Percentiles rank a stretch among this genome's conserved stretches.
Conservation (phyloP, 2,113 vertebrate genomes). For the Suncus etruscus region DNA sequence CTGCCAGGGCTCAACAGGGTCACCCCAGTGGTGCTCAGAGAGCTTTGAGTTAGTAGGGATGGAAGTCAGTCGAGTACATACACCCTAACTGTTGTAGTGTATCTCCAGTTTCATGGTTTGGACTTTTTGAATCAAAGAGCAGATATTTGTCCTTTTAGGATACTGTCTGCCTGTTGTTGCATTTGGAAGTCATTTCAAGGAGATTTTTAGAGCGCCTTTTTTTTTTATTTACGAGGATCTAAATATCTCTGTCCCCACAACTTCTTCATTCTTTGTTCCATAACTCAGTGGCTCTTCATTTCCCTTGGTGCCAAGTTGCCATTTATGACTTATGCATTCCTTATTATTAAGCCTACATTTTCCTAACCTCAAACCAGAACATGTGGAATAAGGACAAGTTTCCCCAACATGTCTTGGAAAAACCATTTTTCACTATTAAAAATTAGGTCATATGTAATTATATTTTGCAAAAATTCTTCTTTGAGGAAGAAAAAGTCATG, state of each 20-base stretch:
- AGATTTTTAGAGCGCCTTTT: neutral
- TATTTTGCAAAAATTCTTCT: constrained; percentile 69
- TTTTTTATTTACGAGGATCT: neutral
- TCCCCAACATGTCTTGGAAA: constrained; percentile 55
- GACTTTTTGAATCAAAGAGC: too few species aligned
- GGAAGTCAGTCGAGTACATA: too few species aligned
- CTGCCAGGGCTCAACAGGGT: too few species aligned
- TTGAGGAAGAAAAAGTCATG: constrained; percentile 34
- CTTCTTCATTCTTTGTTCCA: neutral
- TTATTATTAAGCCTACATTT: constrained; percentile 55
- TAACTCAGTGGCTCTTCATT: neutral
- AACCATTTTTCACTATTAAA: constrained; percentile 45
- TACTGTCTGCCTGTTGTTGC: neutral
- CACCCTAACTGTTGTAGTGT: too few species aligned
- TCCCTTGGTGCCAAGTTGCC: neutral
- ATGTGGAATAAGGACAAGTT: constrained; percentile 55
- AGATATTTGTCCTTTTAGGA: too few species aligned
- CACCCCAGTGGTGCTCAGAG: too few species aligned
- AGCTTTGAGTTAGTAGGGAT: too few species aligned
- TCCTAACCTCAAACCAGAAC: constrained; percentile 73
- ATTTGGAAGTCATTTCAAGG: neutral
- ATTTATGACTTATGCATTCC: constrained; percentile 64
- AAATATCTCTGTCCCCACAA: fast-evolving
- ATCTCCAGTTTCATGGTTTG: too few species aligned
- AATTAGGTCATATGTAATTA: constrained; percentile 67